Percentiles rank a stretch among this genome's conserved stretches.
These are phyloP conservation scores for Herpailurus yagouaroundi DNA, from an alignment of 2,113 vertebrate genomes.

Conservation along the genomic window DNA sequence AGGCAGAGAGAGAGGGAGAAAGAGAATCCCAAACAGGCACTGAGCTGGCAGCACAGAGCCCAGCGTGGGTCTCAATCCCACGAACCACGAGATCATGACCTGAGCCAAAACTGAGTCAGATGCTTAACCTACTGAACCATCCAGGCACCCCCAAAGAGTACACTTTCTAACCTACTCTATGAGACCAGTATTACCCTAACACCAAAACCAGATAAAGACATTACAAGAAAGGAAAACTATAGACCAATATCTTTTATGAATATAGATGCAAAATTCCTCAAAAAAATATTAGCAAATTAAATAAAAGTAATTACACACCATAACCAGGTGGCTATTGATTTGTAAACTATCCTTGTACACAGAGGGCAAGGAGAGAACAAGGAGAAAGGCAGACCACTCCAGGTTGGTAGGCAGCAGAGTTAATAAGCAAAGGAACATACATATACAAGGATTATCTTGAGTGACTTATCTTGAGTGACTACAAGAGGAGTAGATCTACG, in stretches of 20 bases:
- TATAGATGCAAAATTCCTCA: background rate
- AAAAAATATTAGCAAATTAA: background rate
- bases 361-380: background rate
- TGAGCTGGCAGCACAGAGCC: no score
- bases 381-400: background rate
- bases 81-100: no score
- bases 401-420: background rate
- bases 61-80: no score
- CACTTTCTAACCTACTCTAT: background rate
- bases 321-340: rapidly evolving
- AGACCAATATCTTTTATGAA: background rate
- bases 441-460: background rate
- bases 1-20: no score
- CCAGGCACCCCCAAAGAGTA: background rate
- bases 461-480: background rate
- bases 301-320: background rate
- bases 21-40: no score
- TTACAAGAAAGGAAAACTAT: background rate
- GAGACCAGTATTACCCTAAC: background rate
- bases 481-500: background rate
- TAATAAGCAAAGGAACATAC: background rate
- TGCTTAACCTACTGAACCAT: no score
- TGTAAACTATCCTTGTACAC: background rate
- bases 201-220: background rate
- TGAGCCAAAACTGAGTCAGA: no score